Conservation (phyloP, 1,140 invertebrate species). For the Hypothenemus hampei region DNA sequence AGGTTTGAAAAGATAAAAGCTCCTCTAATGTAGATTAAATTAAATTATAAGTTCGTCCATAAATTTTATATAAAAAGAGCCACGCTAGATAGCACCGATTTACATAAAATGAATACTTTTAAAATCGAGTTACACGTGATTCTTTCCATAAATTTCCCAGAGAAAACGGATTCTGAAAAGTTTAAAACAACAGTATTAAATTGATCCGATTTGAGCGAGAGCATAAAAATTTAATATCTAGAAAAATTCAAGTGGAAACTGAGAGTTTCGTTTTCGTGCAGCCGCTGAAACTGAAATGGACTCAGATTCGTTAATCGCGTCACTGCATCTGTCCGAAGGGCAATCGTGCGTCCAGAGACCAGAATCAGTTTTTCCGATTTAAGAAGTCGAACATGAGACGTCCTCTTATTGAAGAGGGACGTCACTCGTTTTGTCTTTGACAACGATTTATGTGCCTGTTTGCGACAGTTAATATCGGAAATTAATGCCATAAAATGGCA, state of each 20-base stretch:
- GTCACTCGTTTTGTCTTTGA: constrained; percentile 6
- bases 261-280: constrained; percentile 3
- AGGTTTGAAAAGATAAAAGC: constrained; percentile 25
- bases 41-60: constrained; percentile 21
- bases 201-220: neutral
- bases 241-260: constrained; percentile 13
- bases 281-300: constrained; percentile 13
- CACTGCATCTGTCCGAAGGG: constrained; percentile 28
- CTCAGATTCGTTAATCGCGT: constrained; percentile 30
- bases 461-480: constrained; percentile 20
- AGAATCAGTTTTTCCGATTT: constrained; percentile 28
- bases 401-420: neutral
- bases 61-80: constrained; percentile 18
- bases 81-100: constrained; percentile 3
- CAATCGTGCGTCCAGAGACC: constrained; percentile 24
- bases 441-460: constrained; percentile 23
- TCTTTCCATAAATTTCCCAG: constrained; percentile 11
- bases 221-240: neutral
- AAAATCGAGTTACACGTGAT: constrained; percentile 16
- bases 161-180: no score
- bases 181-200: neutral
- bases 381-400: constrained; percentile 15
- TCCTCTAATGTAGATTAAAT: constrained; percentile 21
- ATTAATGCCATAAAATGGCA: constrained; percentile 12
- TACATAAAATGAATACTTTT: constrained; percentile 19